Evolutionary conservation across 2,888 invertebrate species (phyloP).

Genomic region (Heliconius hortense): DNA sequence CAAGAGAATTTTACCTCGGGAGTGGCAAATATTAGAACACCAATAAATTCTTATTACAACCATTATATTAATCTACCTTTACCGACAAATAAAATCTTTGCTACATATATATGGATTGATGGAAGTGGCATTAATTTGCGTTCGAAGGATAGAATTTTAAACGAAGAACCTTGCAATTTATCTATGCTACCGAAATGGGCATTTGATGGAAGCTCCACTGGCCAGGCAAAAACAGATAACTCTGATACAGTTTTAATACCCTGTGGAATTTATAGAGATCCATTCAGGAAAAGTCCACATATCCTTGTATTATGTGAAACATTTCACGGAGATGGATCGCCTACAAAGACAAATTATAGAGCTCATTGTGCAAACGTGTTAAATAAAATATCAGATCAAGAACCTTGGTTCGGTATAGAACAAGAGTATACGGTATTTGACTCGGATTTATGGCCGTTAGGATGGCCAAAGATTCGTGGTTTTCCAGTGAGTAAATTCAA

Average conservation of each 20-base stretch:
- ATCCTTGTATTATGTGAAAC: conserved; percentile 94
- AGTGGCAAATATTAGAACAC: conserved; percentile 46
- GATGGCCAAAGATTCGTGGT: conserved; percentile 96
- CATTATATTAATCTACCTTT: conserved; percentile 73
- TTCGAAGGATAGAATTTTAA: conserved; percentile 85
- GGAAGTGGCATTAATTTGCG: conserved; percentile 88
- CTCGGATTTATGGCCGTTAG: conserved; percentile 90
- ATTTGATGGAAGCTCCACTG: conserved; percentile 96
- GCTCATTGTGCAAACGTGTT: conserved; percentile 83
- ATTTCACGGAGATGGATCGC: conserved; percentile 86
- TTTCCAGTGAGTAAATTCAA: conserved; percentile 92
- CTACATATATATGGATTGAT: conserved; percentile 90
- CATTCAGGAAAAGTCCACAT: conserved; percentile 93
- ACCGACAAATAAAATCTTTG: conserved; percentile 82
- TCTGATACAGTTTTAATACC: conserved; percentile 95
- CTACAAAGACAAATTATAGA: conserved; percentile 88
- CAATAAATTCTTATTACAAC: conserved; percentile 55
- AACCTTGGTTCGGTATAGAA: conserved; percentile 96
- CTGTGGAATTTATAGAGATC: conserved; percentile 94
- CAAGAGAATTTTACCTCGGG: conserved; percentile 47
- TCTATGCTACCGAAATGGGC: conserved; percentile 89
- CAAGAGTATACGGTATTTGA: conserved; percentile 95
- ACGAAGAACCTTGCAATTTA: conserved; percentile 80
- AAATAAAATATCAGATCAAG: conserved; percentile 77
- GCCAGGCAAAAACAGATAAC: conserved; percentile 90